Evolutionary conservation across 2,888 invertebrate species (phyloP), one percentile per base, ranked within the genome.

Genomic region (Watsonalla cultraria): DNA sequence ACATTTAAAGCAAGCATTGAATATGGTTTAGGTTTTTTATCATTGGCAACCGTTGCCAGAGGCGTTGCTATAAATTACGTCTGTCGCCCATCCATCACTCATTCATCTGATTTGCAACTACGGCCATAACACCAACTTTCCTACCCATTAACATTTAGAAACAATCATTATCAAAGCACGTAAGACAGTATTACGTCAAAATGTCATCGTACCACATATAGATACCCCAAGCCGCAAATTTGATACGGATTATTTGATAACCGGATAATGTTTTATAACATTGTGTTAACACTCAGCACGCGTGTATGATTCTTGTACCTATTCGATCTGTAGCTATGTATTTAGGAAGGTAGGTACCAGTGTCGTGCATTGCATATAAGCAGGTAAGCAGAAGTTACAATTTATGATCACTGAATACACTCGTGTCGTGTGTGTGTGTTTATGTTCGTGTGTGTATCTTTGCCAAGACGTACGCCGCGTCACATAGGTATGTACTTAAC

Each of bases 181-280:
- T 14, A 53, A 50, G 45, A 51, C 52, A 54, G 51, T 52, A 49
- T 63, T 60, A 54, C 54, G 39, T 47, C 50, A 51, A 47, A 55
- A 46, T 52, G 57, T 65, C 60, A 62, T 59, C 60, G 58, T 57
- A 54, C 34, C 15, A 24, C 35, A 33, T 55, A 54, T 56, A 56
- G 55, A 51, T 52, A 45, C 39, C 52, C 47, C 42, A 45, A 15
- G 7, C 14, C 37, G 49, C 49, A 14, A 37, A 37, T 54, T 50
- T 45, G 35, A 54, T 54, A 55, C 54, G 51, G 55, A 56, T 56
- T 56, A 55, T 54, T 53, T 46, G 57, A 64, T 61, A 60, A 58
- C 59, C 58, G 55, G 45, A 8, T 48, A 55, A 48, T 49, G 11
- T 37, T 6, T 37, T 14, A 6, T 14, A 46, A 8, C 11, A 42